Base-by-base conservation (phyloP, 1,140 invertebrate species). In the Bombus terrestris region DNA sequence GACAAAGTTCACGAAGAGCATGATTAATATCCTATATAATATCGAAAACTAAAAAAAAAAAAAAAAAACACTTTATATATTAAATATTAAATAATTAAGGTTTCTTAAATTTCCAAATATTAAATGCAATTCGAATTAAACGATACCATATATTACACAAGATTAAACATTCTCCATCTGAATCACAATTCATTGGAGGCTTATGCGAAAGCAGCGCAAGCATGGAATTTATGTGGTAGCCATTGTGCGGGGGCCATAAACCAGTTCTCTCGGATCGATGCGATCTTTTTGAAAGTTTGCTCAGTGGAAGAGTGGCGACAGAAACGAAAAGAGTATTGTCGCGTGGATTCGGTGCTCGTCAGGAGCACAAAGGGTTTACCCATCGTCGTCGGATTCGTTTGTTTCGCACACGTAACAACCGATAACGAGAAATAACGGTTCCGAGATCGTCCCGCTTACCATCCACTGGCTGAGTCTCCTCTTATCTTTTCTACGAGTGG, bases 371-470 rank as follows among this genome's bases (percentile, higher is more conserved):
- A 86, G 84, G 78, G 79, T 79, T 84, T 72, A 39, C 57, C 12
- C 59, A n/a, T 62, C 87, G 72, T 64, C 78, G 69, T 59, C 62
- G 87, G 69, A 88, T 83, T 85, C 81, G 82, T 81, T 83, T 84
- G 82, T 86, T 86, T 86, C 83, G 84, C 84, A 81, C 84, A 85
- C 85, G 85, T 84, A 86, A 87, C 80, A 89, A 89, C 82, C 82
- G 87, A 90, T 90, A 90, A 90, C 85, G 88, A 89, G 87, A 89
- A 85, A 90, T 87, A 90, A 90, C 87, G 85, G 81, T 81, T 76
- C 81, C 75, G 59, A 57, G 32, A n/a, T n/a, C 41, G 37, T 37
- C 59, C 28, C 74, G 81, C 81, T 84, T 84, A 84, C 86, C 64
- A 76, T 81, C 78, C 59, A 41, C 59, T 25, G 47, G 47, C 47